phyloP scores from a whole-genome alignment of 2,888 invertebrate genomes.

The Pecten maximus region DNA sequence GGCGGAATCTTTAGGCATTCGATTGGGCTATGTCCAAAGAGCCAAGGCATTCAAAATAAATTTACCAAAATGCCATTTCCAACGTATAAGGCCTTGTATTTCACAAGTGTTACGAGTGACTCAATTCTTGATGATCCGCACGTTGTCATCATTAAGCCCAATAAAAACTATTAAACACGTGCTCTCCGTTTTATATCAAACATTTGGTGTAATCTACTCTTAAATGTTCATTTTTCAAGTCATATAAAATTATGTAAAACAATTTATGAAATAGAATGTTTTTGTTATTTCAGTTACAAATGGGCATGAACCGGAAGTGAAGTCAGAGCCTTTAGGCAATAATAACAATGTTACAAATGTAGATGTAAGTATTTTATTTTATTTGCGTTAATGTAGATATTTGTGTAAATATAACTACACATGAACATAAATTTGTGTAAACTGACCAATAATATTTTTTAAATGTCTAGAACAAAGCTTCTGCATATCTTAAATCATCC shows the following conservation, averaged over 20 bases:
- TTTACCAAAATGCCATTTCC: slow-evolving; percentile 2
- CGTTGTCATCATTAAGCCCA: not conserved
- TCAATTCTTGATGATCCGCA: not conserved
- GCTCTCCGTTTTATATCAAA: not conserved
- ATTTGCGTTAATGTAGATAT: not conserved
- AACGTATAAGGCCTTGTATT: not conserved
- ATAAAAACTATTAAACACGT: not conserved
- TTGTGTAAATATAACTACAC: not conserved
- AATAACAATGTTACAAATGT: slow-evolving; percentile 44
- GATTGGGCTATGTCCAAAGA: slow-evolving; percentile 18
- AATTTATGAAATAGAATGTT: not conserved
- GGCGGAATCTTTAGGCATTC: slow-evolving; percentile 39
- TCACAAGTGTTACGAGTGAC: not conserved
- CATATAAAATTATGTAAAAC: not conserved
- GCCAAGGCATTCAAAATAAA: not conserved
- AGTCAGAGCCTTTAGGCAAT: slow-evolving; percentile 52
- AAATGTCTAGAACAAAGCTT: too few relatives aligned
- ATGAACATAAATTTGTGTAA: not conserved
- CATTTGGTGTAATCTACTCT: not conserved
- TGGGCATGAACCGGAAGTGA: slow-evolving; percentile 53
- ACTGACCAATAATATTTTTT: not conserved
- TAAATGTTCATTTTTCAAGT: not conserved
- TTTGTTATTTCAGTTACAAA: slow-evolving; percentile 49
- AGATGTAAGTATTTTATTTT: slow-evolving; percentile 50
- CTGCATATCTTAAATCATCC: not conserved